Base-by-base conservation (phyloP, 2,797 vertebrate species). In the Helostoma temminkii region DNA sequence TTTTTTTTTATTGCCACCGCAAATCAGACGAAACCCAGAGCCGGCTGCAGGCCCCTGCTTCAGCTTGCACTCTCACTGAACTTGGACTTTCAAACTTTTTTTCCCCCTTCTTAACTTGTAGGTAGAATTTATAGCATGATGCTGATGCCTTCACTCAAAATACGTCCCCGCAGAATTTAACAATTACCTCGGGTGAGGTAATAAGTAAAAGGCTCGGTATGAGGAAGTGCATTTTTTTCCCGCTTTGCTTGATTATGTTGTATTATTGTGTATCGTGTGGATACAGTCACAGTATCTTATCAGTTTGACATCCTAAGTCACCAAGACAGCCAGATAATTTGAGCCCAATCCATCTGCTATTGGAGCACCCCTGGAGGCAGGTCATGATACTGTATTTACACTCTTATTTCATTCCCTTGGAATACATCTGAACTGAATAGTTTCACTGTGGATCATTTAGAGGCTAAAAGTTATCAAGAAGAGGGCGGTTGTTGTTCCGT, bases 21-120 rank as follows among this genome's bases (percentile, higher is more conserved):
- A 95, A 96, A 95, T 95, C 95, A 96, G 96, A 98, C 95, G 96
- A 94, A 97, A 94, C 93, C 92, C 95, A 96, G 96, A 96, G 94
- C 58, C 57, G 59, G 92, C 95, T 91, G 86, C 91, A 92, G 93
- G 93, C 93, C 93, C 61, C 94, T 89, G 91, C 90, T 93, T 92
- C 88, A 93, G 92, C 88, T 89, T 98, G 97, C 95, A 98, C 97
- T 98, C 94, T 96, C 92, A 91, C 93, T 98, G 97, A 98, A 98
- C 97, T 96, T 94, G 93, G 93, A 93, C 94, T 96, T 96, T 79
- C 75, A 68, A 63, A 75, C 75, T 55, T 71, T 60, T 74, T 68
- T 71, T 80, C 79, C 71, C 77, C 18, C 71, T 71, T 47, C 48
- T 54, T 63, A 45, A 92, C 93, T 94, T 93, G 90, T 92, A 95